Evolutionary conservation across 2,113 vertebrate species (phyloP), one percentile per base, ranked within the genome.

Genomic region (Xenopus tropicalis): DNA sequence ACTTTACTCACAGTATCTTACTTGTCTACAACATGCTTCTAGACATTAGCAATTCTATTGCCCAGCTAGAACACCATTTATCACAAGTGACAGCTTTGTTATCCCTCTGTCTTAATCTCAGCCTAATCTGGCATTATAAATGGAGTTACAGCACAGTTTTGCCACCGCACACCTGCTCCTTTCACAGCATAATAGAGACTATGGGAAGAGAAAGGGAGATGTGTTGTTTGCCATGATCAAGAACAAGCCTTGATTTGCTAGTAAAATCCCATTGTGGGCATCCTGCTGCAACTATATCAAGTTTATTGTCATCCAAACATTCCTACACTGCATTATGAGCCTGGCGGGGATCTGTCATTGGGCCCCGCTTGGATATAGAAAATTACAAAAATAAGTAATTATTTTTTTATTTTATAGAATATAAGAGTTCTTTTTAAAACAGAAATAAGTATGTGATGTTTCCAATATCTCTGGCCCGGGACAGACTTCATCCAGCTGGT

Each of bases 1-100:
- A 59, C 21, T 59, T 9, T 59, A 17, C 20, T 23, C 21, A 20
- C 22, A 24, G 57, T 59, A 59, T 13, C 11, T 59, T 23, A 23
- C 21, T 24, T 16, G 22, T 59, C 22, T 59, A 59, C 57, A 59
- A 24, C 58, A 68, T 56, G 44, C 73, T 37, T 12, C 7, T n/a
- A 57, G 14, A 44, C 58, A 52, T 59, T 22, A 62, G 66, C 54
- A 46, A 62, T 37, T 69, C 23, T 62, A 42, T 23, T 22, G 59
- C 58, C 56, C 24, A 21, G 72, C 25, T 51, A 76, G 25, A 58
- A 76, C 43, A 16, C 14, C 66, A 69, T 76, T 76, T 63, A 76
- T 76, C 66, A 69, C 48, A 52, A 16, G 25, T 76, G 73, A 76
- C 73, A 69, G 66, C 58, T 76, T 63, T 51, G n/a, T 76, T 76